Base-by-base conservation (phyloP, 2,888 invertebrate species). In the Alsophila aescularia region DNA sequence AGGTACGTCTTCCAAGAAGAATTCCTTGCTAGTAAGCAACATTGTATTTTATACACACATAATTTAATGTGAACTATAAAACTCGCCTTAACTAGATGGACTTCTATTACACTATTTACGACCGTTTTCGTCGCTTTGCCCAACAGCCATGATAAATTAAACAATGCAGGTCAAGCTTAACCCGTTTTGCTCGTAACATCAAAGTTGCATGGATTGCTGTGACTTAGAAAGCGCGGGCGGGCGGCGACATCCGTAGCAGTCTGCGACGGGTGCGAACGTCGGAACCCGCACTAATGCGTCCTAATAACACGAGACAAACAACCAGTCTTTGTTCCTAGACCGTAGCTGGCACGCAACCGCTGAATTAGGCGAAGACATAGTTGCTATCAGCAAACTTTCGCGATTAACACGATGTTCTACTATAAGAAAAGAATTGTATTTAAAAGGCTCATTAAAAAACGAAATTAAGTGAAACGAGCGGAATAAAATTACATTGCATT, bases 221-320 rank as follows among this genome's bases (percentile, higher is more conserved):
- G 66, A 66, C 44, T 66, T 71, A 67, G 65, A 69, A 65, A 55
- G 57, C 58, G 56, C 39, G 18, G 18, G 48, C 49, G 48, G 49
- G 49, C 62, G 68, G 71, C 59, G 74, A 71, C 70, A 73, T 74
- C 75, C 68, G 72, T 70, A 71, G 74, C 72, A 63, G 67, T 58
- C 66, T 58, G 58, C 55, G 44, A 60, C 43, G 51, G 59, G 56
- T 64, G 62, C 53, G 61, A 70, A 69, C 65, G 66, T 58, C 41
- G 42, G 62, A 73, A 69, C 65, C 53, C 61, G 64, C 66, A 66
- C 66, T 72, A 71, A 70, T 70, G 72, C 70, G 48, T 54, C 48
- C 40, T 61, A 60, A 61, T 58, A 58, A 69, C 61, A 64, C 67
- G 67, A 77, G 70, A 80, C 77, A 76, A 80, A 79, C 75, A 72